Conservation (phyloP, 2,888 invertebrate species). For the Hetaerina titia region DNA sequence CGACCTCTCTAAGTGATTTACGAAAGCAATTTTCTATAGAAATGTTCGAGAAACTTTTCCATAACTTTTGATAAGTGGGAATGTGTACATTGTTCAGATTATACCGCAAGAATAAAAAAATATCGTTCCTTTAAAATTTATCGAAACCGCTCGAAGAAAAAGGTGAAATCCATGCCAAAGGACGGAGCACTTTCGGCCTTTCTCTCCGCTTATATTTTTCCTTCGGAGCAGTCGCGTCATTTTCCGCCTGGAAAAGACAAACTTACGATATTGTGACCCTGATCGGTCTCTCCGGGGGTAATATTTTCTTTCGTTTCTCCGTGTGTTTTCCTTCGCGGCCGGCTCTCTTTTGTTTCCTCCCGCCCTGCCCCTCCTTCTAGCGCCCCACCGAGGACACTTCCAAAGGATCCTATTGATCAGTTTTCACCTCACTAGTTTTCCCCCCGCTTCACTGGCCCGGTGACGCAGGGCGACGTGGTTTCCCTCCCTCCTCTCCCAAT, state of each 20-base stretch:
- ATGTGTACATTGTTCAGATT: background rate
- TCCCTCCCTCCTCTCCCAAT: background rate
- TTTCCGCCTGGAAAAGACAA: constrained; percentile 1
- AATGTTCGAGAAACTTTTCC: background rate
- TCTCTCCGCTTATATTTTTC: background rate
- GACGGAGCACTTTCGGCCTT: background rate
- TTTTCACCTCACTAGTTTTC: constrained; percentile 19
- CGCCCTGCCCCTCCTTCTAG: too few species aligned
- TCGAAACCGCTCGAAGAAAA: background rate
- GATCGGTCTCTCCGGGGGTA: constrained; percentile 46
- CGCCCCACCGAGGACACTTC: background rate
- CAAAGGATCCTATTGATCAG: constrained; percentile 27
- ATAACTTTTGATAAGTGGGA: constrained; percentile 15
- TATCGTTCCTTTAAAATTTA: background rate
- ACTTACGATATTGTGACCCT: background rate
- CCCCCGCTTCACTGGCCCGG: background rate
- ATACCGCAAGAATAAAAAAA: background rate
- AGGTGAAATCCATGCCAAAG: constrained; percentile 17
- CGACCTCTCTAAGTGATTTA: background rate
- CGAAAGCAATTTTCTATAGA: background rate
- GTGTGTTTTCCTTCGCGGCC: constrained; percentile 32
- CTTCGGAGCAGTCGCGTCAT: background rate
- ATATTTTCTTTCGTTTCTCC: constrained; percentile 23
- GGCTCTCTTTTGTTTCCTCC: constrained; percentile 18
- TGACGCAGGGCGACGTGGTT: background rate